Evolutionary conservation across 2,888 invertebrate genomes (phyloP).

Genomic region (Timema podura): DNA sequence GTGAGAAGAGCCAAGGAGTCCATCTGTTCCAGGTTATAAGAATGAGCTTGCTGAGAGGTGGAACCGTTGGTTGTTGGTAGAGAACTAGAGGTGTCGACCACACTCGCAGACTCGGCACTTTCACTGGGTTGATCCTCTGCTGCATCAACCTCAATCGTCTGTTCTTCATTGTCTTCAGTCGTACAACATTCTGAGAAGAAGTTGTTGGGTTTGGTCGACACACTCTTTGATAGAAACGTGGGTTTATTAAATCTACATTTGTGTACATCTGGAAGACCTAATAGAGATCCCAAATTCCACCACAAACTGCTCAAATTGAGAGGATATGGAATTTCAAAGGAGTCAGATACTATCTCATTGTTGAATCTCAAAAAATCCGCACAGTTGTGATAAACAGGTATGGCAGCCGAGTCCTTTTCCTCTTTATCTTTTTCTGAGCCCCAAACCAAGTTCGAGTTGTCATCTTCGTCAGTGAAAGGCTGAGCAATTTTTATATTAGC

Average conservation of each 20-base stretch:
- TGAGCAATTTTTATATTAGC: neutral
- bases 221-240: neutral
- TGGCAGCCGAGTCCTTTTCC: neutral
- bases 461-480: neutral
- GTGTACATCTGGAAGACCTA: neutral
- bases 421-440: slow-evolving; percentile 19
- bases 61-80: too few species aligned
- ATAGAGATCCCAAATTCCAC: slow-evolving; percentile 40
- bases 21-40: slow-evolving; percentile 19
- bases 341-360: neutral
- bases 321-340: slow-evolving; percentile 24
- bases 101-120: too few species aligned
- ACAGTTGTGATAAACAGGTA: slow-evolving; percentile 13
- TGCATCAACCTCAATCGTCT: neutral
- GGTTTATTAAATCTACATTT: too few species aligned
- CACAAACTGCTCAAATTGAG: slow-evolving; percentile 39
- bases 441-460: slow-evolving; percentile 22
- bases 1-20: slow-evolving; percentile 18
- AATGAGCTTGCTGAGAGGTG: neutral
- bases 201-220: neutral
- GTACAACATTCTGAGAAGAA: slow-evolving; percentile 6
- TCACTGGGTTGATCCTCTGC: neutral
- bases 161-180: neutral
- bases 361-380: neutral
- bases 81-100: too few species aligned